Percentiles rank a stretch among this genome's conserved stretches.
These are phyloP conservation scores for Sternotherus odoratus DNA, from an alignment of 2,797 vertebrate species.

Conservation along the genomic window DNA sequence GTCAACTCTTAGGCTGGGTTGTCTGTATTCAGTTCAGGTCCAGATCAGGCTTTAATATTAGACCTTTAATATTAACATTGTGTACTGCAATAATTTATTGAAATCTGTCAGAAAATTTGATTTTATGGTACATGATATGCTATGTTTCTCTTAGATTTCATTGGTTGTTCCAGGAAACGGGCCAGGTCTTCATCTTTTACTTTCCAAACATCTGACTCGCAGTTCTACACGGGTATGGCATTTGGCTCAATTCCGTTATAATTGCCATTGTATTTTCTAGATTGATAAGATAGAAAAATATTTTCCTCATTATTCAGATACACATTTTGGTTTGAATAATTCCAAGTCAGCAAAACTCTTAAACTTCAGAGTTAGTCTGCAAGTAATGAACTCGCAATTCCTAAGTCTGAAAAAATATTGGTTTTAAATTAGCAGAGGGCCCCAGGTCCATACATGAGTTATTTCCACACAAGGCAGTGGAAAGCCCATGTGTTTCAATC, in stretches of 20 bases:
- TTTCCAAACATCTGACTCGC: conserved; percentile 58
- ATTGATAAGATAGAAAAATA: background rate
- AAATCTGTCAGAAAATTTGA: background rate
- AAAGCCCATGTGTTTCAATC: background rate
- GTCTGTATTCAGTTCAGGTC: background rate
- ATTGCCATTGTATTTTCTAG: background rate
- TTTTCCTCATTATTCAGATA: background rate
- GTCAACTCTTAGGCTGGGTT: too few species aligned
- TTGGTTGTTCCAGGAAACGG: conserved; percentile 75
- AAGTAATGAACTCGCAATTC: background rate
- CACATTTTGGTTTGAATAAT: background rate
- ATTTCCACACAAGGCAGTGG: background rate
- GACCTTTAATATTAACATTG: background rate
- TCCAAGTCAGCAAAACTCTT: background rate
- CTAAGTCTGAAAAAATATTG: background rate
- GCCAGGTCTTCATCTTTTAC: conserved; percentile 79
- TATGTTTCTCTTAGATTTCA: conserved; percentile 71
- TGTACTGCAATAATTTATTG: fast-evolving
- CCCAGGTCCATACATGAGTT: background rate
- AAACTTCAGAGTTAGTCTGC: background rate
- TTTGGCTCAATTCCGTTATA: background rate
- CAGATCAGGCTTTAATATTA: background rate
- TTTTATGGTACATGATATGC: background rate
- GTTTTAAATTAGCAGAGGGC: background rate
- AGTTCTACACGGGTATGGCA: conserved; percentile 62